These are phyloP conservation scores for Neosalanx taihuensis DNA, from an alignment of 2,797 vertebrate genomes.

Conservation along the genomic window DNA sequence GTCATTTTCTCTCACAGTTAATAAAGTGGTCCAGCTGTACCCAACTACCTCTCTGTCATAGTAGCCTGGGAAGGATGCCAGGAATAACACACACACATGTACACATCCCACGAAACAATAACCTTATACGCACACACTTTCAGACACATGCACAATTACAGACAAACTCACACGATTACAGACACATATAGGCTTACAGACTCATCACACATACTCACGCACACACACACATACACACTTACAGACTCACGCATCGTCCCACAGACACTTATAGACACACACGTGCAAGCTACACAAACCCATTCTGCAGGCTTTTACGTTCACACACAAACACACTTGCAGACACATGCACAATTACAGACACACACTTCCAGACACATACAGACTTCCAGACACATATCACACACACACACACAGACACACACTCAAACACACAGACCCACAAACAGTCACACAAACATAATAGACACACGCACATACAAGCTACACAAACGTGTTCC, in stretches of 20 bases:
- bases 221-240: background rate
- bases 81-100: conserved; percentile 3
- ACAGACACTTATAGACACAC: background rate
- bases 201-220: background rate
- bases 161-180: background rate
- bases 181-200: background rate
- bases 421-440: too few relatives aligned
- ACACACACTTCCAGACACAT: too few relatives aligned
- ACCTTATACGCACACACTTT: background rate
- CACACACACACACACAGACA: too few relatives aligned
- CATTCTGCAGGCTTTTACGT: too few relatives aligned
- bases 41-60: background rate
- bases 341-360: too few relatives aligned
- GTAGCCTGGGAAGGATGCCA: background rate
- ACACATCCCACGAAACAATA: background rate
- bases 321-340: background rate
- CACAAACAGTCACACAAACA: too few relatives aligned
- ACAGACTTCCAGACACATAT: too few relatives aligned
- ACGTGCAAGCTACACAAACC: background rate
- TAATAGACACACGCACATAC: too few relatives aligned
- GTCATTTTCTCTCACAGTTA: background rate
- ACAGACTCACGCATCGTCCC: background rate
- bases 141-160: background rate
- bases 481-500: too few relatives aligned
- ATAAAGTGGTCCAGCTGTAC: conserved; percentile 6